Conservation (phyloP, 1,140 invertebrate species). For the Elysia chlorotica region DNA sequence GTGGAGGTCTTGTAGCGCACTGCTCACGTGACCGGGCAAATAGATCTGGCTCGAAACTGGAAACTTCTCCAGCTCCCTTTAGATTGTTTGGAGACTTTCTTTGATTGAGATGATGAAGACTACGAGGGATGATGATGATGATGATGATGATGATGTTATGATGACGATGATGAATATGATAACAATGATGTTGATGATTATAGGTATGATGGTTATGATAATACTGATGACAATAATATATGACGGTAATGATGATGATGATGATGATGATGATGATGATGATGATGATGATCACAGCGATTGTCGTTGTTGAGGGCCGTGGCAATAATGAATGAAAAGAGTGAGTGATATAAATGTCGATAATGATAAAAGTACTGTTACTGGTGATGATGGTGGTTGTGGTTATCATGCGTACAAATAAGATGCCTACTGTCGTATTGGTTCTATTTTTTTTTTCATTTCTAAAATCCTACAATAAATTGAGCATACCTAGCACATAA, state of each 20-base stretch:
- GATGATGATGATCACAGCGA: not conserved
- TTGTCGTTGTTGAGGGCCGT: not conserved
- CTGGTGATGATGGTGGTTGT: not conserved
- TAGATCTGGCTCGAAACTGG: not conserved
- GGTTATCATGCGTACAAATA: not conserved
- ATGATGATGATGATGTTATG: conserved; percentile 1
- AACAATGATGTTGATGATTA: not conserved
- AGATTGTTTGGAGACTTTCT: not conserved
- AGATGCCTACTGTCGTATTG: not conserved
- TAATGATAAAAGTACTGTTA: not conserved
- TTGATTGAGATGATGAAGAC: not conserved
- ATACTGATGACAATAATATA: not conserved
- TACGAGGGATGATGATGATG: not conserved
- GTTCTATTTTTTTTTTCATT: not conserved
- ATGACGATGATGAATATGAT: not conserved
- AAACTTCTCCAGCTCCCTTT: not conserved
- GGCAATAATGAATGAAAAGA: not conserved
- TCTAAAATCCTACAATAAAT: not conserved
- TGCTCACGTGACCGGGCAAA: conserved; percentile 18
- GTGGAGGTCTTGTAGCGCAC: conserved; percentile 22
- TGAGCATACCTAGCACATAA: no score
- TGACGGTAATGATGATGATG: not conserved
- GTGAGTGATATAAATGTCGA: not conserved
- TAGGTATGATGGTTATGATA: not conserved
- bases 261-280: conserved; percentile 7